Evolutionary conservation across 2,888 invertebrate species (phyloP), one percentile per base, ranked within the genome.

Genomic region (Trachelus iudaicus): DNA sequence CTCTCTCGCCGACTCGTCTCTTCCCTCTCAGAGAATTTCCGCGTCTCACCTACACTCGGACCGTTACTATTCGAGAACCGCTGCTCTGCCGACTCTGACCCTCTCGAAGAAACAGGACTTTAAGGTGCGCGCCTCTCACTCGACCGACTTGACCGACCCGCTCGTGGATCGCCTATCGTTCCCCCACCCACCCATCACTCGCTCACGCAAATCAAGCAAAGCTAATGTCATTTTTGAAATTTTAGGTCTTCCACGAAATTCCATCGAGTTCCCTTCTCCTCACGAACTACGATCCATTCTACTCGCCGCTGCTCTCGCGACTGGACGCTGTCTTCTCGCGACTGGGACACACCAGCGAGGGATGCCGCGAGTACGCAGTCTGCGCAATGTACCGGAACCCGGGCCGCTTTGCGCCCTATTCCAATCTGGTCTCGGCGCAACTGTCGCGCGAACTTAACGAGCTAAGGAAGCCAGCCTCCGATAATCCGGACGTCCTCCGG

Each of bases 341-440:
- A 85, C 89, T 95, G 82, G 96, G 96, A 69, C 92, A 95, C 84
- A 87, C 92, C 80, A 91, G 91, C 84, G 94, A 97, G 92, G 92
- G 93, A 0, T 97, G 97, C 87, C 92, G 97, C 23, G 97, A 97
- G 89, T 95, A 96, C 87, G 94, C 97, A 11, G 96, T 97, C 37
- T 97, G 97, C 88, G 94, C 96, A 83, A 97, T 97, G 96, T 97
- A 97, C 91, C 94, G 96, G 74, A 96, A 95, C 88, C 97, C 97
- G 0, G 96, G 97, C 6, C 96, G 97, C 90, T 97, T 96, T 90
- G 97, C 97, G 0, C 97, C 97, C 0, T 97, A 96, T 89, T 97
- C 97, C 87, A 97, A 97, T 91, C 93, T 97, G 78, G 95, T 97
- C 12, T 97, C 97, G 0, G 97, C 97, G 0, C 97, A 97, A 87